Percentiles rank a stretch among this genome's conserved stretches.
These are phyloP conservation scores for Pardosa pseudoannulata DNA, from an alignment of 2,888 invertebrate species.

Conservation along the genomic window DNA sequence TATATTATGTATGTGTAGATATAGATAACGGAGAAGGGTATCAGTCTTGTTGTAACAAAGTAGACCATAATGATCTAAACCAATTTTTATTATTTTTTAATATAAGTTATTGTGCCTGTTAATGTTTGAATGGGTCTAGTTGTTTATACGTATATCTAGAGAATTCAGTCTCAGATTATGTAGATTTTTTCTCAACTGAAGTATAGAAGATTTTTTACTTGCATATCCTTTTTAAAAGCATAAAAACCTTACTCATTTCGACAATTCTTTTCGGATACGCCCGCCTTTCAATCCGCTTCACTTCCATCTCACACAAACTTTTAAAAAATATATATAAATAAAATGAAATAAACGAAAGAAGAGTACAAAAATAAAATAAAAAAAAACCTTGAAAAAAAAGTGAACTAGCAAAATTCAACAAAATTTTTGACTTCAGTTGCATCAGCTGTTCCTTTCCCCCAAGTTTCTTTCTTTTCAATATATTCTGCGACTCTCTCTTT, in stretches of 20 bases:
- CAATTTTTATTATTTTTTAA: no score
- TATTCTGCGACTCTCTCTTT: not conserved
- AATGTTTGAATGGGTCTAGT: no score
- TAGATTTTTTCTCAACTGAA: not conserved
- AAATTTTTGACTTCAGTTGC: conserved; percentile 19
- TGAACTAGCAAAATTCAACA: conserved; percentile 14
- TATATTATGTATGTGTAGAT: no score
- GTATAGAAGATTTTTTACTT: not conserved
- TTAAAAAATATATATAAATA: no score
- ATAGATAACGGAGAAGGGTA: no score
- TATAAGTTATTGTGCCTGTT: no score
- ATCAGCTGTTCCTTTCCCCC: conserved; percentile 16
- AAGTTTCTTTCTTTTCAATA: conserved; percentile 14
- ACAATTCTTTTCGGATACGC: not conserved
- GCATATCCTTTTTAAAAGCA: not conserved
- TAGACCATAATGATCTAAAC: no score
- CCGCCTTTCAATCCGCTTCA: not conserved
- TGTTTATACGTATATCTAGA: no score
- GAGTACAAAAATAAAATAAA: not conserved
- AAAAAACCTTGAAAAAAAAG: conserved; percentile 4
- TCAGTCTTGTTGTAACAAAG: no score
- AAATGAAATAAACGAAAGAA: not conserved
- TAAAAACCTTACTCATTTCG: not conserved
- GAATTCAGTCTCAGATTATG: no score
- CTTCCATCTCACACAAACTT: not conserved